Conservation (phyloP, 2,888 invertebrate species). For the Idaea straminata region DNA sequence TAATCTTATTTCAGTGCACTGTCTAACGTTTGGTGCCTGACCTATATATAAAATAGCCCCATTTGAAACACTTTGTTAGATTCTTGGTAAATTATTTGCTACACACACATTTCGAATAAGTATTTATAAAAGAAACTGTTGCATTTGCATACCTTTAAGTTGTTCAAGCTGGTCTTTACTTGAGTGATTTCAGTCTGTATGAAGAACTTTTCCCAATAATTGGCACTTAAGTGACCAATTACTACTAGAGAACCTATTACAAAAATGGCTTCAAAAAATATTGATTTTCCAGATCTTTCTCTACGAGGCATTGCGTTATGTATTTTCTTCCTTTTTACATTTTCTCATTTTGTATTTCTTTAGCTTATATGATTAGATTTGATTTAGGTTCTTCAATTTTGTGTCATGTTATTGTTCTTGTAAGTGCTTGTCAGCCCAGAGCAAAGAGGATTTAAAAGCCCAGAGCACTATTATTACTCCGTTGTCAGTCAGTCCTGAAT, state of each 20-base stretch:
- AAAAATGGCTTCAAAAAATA: conserved; percentile 45
- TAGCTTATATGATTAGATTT: conserved; percentile 2
- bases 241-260: conserved; percentile 48
- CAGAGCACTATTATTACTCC: too few species aligned
- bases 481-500: too few species aligned
- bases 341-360: conserved; percentile 12
- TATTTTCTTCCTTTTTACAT: conserved; percentile 6
- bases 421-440: too few species aligned
- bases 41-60: too few species aligned
- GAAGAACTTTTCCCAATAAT: conserved; percentile 57
- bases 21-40: background rate
- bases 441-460: too few species aligned
- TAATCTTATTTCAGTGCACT: background rate
- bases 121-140: background rate
- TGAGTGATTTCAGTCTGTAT: conserved; percentile 48
- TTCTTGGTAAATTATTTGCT: background rate
- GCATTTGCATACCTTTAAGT: conserved; percentile 47
- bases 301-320: conserved; percentile 41
- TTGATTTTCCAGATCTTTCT: conserved; percentile 32
- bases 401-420: background rate
- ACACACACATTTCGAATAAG: background rate
- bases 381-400: background rate
- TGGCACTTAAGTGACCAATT: conserved; percentile 51
- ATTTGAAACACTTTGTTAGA: background rate
- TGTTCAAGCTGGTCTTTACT: conserved; percentile 52